A percentile compares a stretch with the other conserved stretches of the same genome.
Conservation (phyloP, 2,113 vertebrate genomes). For the Thalassarche chlororhynchos region DNA sequence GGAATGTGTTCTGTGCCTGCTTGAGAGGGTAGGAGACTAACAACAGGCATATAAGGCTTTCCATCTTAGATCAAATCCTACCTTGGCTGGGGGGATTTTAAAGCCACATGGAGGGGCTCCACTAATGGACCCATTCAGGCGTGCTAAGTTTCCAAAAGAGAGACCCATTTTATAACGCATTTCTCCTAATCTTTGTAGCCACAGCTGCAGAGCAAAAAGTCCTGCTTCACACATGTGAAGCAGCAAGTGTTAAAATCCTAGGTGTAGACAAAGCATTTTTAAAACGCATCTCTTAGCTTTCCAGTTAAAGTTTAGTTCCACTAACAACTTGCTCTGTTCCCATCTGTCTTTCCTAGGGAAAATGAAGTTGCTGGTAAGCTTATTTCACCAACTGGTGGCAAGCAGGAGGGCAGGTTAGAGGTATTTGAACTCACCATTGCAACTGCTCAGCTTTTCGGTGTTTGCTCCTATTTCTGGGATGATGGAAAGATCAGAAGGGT, state of each 20-base stretch:
- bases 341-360: background rate
- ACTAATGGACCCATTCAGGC: background rate
- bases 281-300: background rate
- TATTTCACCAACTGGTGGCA: background rate
- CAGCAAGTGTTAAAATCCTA: background rate
- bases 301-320: background rate
- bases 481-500: slow-evolving; percentile 84
- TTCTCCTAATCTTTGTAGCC: background rate
- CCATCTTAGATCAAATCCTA: background rate
- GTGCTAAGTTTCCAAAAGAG: background rate
- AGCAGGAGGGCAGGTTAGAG: background rate
- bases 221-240: background rate
- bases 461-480: slow-evolving; percentile 80
- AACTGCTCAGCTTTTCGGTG: slow-evolving; percentile 37
- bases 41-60: background rate
- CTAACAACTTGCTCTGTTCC: background rate
- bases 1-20: background rate
- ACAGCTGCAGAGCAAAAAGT: background rate
- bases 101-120: background rate
- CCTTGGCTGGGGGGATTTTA: background rate
- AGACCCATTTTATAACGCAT: background rate
- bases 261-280: background rate
- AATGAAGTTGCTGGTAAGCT: background rate
- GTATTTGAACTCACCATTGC: slow-evolving; percentile 39
- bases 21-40: background rate